Percentiles rank a stretch among this genome's conserved stretches.
These are phyloP conservation scores for Potorous gilbertii DNA, from an alignment of 2,797 vertebrate genomes.

Conservation along the genomic window DNA sequence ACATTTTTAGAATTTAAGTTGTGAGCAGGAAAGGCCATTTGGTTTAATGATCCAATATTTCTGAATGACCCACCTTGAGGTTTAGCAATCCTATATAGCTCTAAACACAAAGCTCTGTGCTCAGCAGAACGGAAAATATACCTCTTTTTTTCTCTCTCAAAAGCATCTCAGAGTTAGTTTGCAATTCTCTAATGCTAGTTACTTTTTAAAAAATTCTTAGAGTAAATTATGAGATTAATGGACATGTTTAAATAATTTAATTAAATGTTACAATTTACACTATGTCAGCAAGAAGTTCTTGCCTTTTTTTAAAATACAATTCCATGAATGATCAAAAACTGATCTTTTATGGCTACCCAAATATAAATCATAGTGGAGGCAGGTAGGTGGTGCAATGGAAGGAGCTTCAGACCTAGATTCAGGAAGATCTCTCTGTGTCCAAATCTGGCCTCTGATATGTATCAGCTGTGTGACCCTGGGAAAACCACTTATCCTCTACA, in stretches of 20 bases:
- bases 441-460: background rate
- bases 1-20: conserved; percentile 51
- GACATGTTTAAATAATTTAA: background rate
- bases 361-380: background rate
- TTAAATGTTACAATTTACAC: conserved; percentile 24
- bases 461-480: background rate
- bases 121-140: conserved; percentile 9
- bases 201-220: background rate
- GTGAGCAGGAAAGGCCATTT: background rate
- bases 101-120: background rate
- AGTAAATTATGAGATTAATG: conserved; percentile 4
- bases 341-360: background rate
- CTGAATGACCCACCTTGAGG: background rate
- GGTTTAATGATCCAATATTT: conserved; percentile 12
- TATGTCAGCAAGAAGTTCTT: background rate
- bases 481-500: background rate
- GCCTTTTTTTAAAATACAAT: background rate
- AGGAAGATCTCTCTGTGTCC: background rate
- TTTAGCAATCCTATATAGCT: background rate
- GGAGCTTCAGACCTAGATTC: background rate
- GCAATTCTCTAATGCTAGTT: background rate
- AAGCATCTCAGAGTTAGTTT: background rate
- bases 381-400: background rate
- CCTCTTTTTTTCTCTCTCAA: background rate
- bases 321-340: conserved; percentile 6